These are phyloP conservation scores for Mustela lutreola DNA, from an alignment of 2,113 vertebrate genomes.

Conservation along the genomic window DNA sequence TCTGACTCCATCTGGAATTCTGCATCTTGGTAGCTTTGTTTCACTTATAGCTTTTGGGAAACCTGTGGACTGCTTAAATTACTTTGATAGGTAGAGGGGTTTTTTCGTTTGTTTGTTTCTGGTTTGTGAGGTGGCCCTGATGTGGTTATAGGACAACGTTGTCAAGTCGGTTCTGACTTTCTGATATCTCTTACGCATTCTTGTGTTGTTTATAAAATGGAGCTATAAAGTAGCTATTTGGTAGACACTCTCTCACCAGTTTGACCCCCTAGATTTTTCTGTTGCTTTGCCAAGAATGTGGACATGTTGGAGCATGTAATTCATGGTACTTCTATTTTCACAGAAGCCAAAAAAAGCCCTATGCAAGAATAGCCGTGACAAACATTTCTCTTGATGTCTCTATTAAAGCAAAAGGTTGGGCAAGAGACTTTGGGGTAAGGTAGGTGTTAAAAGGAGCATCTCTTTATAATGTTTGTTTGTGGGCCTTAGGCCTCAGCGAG, in stretches of 20 bases:
- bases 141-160: neutral
- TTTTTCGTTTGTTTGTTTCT: neutral
- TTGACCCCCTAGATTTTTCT: conserved; percentile 75
- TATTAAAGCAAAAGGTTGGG: conserved; percentile 62
- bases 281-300: conserved; percentile 79
- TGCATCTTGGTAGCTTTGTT: neutral
- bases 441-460: conserved; percentile 42
- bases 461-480: neutral
- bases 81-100: neutral
- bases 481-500: neutral
- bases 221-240: conserved; percentile 38
- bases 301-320: conserved; percentile 81
- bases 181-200: neutral
- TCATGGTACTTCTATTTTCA: conserved; percentile 79
- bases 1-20: neutral
- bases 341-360: conserved; percentile 76
- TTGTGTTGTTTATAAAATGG: conserved; percentile 47
- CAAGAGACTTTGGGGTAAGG: conserved; percentile 46
- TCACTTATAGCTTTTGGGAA: neutral
- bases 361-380: conserved; percentile 79
- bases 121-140: neutral
- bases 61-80: neutral
- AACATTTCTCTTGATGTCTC: conserved; percentile 79
- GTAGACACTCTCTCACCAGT: conserved; percentile 19
- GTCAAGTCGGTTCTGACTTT: conserved; percentile 15